Evolutionary conservation across 2,888 invertebrate species (phyloP).

Genomic region (Perizoma affinitatum): DNA sequence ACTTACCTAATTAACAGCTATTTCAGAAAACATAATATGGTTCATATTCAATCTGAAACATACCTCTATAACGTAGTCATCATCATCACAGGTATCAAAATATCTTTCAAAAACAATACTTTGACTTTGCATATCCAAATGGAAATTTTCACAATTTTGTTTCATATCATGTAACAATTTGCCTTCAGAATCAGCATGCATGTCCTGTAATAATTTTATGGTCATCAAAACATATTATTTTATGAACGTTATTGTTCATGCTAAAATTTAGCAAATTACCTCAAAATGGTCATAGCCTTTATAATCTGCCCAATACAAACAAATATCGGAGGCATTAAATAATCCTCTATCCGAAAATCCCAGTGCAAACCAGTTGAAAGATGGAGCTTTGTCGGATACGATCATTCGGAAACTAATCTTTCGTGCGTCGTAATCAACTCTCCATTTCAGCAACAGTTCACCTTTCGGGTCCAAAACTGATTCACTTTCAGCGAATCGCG

Average conservation of each 20-base stretch:
- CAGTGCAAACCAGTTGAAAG: conserved; percentile 90
- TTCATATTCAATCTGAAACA: conserved; percentile 4
- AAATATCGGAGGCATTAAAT: conserved; percentile 90
- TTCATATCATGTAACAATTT: conserved; percentile 87
- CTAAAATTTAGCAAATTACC: conserved; percentile 45
- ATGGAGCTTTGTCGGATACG: conserved; percentile 71
- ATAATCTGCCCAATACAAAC: conserved; percentile 91
- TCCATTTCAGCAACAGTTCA: conserved; percentile 69
- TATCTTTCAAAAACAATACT: conserved; percentile 90
- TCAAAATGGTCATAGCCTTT: conserved; percentile 81
- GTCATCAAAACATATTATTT: not conserved
- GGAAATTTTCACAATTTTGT: conserved; percentile 89
- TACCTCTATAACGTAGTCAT: conserved; percentile 92
- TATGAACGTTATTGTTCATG: not conserved
- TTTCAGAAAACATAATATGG: no score
- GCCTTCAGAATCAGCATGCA: conserved; percentile 87
- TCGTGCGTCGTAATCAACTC: conserved; percentile 60
- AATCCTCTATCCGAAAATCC: conserved; percentile 94
- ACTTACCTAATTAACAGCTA: no score
- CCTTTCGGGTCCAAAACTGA: conserved; percentile 73
- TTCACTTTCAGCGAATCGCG: conserved; percentile 64
- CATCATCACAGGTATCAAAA: conserved; percentile 95
- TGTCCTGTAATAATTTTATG: conserved; percentile 83
- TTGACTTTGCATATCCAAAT: conserved; percentile 82
- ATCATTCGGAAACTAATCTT: conserved; percentile 80